Evolutionary conservation across 2,113 vertebrate genomes (phyloP), one percentile per base, ranked within the genome.

Genomic region (Prunella himalayana): DNA sequence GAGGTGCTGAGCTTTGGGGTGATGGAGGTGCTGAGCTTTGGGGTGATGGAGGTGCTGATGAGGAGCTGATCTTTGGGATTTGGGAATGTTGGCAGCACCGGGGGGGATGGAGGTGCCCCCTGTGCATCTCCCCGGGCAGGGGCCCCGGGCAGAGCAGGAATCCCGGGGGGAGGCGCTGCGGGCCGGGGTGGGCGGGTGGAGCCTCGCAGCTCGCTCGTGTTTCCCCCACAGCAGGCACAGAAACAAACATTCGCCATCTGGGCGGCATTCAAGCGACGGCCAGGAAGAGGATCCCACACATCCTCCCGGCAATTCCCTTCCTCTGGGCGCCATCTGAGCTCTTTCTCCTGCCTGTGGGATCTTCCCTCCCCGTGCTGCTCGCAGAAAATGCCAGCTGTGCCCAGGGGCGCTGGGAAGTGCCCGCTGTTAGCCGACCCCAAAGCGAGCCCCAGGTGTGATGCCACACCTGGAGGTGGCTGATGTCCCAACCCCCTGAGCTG

Each of bases 161-260:
- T 25, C 60, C 20, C 66, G 61, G 51, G 66, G 57, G 51, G 66
- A 3, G 76, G 28, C 0, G 9, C 83, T 73, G 88, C 5, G 9
- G 42, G 86, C 20, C 35, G 27, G 65, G 78, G 66, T 75, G 93
- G 79, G 82, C 47, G 92, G 85, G 77, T 88, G 23, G 5, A 93
- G 81, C 79, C 94, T 90, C 33, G 13, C 94, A 93, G 95, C 92
- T 96, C 75, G 13, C 28, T 80, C 18, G 0, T 83, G 13, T 94
- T 94, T 93, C 94, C 88, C 84, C 25, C 82, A 72, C 79, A 88
- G 17, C 11, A 83, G 76, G 59, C 86, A 47, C 90, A 59, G 96
- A 75, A 93, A 88, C 96, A 88, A 95, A 93, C 92, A 93, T 82
- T 92, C 71, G 30, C 95, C 96, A 93, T 83, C 95, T 94, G 96